phyloP scores from a whole-genome alignment of 2,797 vertebrate genomes.

The Betta splendens region DNA sequence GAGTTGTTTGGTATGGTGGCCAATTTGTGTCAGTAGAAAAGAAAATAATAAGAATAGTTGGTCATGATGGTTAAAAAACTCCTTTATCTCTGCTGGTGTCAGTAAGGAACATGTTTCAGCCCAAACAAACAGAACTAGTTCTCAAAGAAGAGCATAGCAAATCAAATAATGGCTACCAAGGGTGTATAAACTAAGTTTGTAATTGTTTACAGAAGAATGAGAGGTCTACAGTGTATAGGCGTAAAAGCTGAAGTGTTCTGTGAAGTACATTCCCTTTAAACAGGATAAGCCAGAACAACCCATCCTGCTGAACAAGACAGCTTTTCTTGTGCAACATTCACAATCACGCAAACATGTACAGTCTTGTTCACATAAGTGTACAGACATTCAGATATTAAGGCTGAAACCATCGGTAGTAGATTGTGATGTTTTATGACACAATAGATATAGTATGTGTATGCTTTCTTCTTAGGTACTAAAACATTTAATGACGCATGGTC shows the following conservation, averaged over 20 bases:
- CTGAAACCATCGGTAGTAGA: neutral
- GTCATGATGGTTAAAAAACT: no score
- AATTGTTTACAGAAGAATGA: neutral
- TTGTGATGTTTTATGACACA: neutral
- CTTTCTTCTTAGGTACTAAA: constrained; percentile 82
- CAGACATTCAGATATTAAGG: neutral
- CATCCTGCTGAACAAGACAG: constrained; percentile 6
- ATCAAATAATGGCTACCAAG: neutral
- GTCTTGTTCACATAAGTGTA: no score
- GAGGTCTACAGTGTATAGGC: neutral
- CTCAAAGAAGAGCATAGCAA: neutral
- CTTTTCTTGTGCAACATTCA: no score
- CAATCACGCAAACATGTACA: neutral
- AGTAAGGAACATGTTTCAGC: neutral
- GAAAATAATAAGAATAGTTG: no score
- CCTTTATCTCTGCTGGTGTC: neutral
- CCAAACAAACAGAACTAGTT: constrained; percentile 6
- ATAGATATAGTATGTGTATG: neutral
- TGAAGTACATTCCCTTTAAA: neutral
- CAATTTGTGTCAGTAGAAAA: no score
- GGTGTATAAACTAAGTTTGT: neutral
- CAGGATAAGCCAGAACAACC: neutral
- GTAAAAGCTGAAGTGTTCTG: neutral
- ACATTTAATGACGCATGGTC: constrained; percentile 68
- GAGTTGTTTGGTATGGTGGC: no score